Evolutionary conservation across 2,797 vertebrate genomes (phyloP).

Genomic region (Leptoclinus maculatus): DNA sequence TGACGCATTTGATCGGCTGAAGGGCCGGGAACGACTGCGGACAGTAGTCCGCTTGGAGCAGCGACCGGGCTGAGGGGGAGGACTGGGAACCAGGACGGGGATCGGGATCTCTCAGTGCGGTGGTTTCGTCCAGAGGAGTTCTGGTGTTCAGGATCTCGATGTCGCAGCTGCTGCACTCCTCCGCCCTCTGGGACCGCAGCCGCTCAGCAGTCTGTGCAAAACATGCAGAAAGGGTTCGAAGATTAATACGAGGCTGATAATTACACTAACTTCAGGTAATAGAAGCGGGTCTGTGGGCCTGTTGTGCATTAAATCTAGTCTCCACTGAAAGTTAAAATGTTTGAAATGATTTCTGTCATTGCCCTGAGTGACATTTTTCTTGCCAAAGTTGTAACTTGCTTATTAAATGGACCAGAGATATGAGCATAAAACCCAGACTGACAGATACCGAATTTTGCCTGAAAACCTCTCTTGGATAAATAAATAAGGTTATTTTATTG

Average conservation of each 20-base stretch:
- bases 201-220: slow-evolving; percentile 52
- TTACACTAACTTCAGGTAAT: neutral
- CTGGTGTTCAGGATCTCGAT: slow-evolving; percentile 62
- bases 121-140: slow-evolving; percentile 5
- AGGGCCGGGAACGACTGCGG: slow-evolving; percentile 21
- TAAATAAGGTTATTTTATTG: neutral
- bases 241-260: neutral
- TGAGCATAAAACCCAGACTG: no score
- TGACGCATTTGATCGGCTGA: neutral
- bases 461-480: neutral
- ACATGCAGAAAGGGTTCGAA: neutral
- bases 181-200: slow-evolving; percentile 52
- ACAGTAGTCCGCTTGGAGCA: slow-evolving; percentile 20
- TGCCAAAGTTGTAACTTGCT: no score
- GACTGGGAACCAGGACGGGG: neutral
- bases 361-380: neutral
- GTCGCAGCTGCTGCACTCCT: slow-evolving; percentile 70
- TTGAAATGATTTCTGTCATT: neutral
- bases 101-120: neutral
- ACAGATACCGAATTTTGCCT: neutral
- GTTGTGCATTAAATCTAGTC: neutral
- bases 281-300: neutral
- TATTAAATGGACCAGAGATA: neutral
- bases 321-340: neutral
- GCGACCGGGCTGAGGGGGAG: neutral